These are phyloP conservation scores for Hafferia zeledoni DNA, from an alignment of 2,797 vertebrate species.

Conservation along the genomic window DNA sequence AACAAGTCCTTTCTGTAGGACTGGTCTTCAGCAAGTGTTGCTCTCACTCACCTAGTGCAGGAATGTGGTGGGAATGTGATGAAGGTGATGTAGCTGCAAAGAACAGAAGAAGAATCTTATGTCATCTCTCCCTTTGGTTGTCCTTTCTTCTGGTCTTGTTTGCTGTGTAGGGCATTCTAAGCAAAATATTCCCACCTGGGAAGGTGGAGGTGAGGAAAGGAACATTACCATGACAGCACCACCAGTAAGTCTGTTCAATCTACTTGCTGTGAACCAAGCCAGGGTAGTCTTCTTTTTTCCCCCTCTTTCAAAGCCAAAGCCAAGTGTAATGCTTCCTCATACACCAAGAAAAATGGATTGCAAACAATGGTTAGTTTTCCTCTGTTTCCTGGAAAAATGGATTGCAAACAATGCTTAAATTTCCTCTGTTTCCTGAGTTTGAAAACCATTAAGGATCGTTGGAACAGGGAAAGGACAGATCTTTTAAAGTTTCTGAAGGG, in stretches of 20 bases:
- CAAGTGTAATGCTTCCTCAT: background rate
- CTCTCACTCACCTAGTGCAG: background rate
- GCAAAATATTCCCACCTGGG: background rate
- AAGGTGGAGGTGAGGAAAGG: background rate
- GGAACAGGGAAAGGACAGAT: background rate
- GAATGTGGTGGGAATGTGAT: background rate
- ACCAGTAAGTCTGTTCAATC: background rate
- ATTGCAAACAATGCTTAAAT: background rate
- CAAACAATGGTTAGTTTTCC: background rate
- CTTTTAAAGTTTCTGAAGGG: background rate
- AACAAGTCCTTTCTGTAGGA: background rate
- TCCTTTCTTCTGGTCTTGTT: background rate
- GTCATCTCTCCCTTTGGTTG: background rate
- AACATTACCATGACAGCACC: background rate
- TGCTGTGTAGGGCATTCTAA: background rate
- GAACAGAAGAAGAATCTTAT: background rate
- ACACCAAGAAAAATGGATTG: background rate
- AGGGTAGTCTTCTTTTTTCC: conserved; percentile 17
- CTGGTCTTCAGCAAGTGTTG: background rate
- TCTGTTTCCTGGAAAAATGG: background rate
- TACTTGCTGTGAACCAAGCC: background rate
- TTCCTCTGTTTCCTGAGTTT: background rate
- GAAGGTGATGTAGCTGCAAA: background rate
- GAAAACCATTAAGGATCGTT: background rate
- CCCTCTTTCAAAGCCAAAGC: background rate